Evolutionary conservation across 2,888 invertebrate genomes (phyloP).

Genomic region (Nyleta sp.): DNA sequence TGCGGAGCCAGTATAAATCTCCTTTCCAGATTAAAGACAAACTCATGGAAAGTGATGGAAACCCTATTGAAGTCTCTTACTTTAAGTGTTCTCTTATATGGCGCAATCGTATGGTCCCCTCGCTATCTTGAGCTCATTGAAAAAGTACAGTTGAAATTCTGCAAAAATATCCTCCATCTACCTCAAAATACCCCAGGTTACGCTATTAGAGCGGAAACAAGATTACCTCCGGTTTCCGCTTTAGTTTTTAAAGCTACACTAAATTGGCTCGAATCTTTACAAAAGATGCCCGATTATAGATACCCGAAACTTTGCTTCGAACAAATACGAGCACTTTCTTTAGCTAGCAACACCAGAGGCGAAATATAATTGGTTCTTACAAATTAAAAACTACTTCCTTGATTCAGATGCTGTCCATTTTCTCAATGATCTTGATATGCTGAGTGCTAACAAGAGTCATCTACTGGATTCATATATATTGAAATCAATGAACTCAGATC

Average conservation of each 20-base stretch:
- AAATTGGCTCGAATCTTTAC: neutral
- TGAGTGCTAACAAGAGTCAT: too few relatives aligned
- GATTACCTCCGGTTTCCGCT: neutral
- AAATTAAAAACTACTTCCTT: too few relatives aligned
- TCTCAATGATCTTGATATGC: too few relatives aligned
- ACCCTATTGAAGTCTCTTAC: slow-evolving; percentile 9
- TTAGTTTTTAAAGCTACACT: slow-evolving; percentile 1
- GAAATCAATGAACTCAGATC: too few relatives aligned
- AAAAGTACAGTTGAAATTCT: slow-evolving; percentile 11
- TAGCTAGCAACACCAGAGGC: neutral
- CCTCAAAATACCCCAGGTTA: neutral
- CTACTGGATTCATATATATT: too few relatives aligned
- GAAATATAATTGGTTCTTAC: neutral
- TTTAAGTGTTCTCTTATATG: slow-evolving; percentile 1
- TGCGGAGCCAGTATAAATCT: neutral
- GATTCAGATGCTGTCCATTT: too few relatives aligned
- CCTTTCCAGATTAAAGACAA: neutral
- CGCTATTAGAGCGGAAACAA: slow-evolving; percentile 1
- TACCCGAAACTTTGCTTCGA: slow-evolving; percentile 1
- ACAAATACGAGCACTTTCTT: too few relatives aligned
- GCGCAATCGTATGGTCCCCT: slow-evolving; percentile 9
- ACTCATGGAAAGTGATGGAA: slow-evolving; percentile 10
- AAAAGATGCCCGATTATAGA: neutral
- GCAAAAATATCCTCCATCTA: slow-evolving; percentile 1
- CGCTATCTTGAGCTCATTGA: neutral